Conservation (phyloP, 2,888 invertebrate genomes). For the Chouioia cunea region DNA sequence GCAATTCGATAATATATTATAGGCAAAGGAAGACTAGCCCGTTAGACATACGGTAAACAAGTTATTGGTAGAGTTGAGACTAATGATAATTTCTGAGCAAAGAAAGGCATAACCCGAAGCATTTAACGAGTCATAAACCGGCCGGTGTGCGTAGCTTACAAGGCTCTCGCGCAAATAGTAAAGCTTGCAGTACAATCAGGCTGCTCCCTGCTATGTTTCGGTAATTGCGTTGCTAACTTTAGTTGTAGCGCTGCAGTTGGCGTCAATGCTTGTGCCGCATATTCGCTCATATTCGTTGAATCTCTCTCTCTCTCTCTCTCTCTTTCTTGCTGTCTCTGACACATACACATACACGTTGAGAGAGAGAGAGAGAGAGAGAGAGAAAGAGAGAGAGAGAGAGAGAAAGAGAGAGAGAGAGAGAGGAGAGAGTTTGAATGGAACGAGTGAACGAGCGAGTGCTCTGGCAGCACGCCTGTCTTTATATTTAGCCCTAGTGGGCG, state of each 20-base stretch:
- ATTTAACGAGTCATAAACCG: too few species aligned
- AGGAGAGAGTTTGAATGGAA: constrained; percentile 64
- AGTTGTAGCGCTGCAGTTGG: constrained; percentile 63
- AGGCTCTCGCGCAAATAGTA: too few species aligned
- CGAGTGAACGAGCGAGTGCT: constrained; percentile 42
- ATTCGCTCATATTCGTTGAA: constrained; percentile 59
- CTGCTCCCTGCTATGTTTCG: constrained; percentile 63
- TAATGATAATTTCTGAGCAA: constrained; percentile 10
- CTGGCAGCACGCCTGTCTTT: constrained; percentile 68
- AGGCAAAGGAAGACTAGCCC: too few species aligned
- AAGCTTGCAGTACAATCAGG: constrained; percentile 13
- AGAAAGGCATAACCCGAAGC: neutral
- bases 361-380: constrained; percentile 28
- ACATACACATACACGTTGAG: constrained; percentile 44
- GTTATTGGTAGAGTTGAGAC: neutral
- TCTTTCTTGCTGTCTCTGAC: constrained; percentile 27
- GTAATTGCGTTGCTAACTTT: constrained; percentile 68
- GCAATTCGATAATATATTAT: neutral
- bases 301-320: constrained; percentile 55
- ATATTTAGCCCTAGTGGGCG: constrained; percentile 69
- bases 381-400: constrained; percentile 45
- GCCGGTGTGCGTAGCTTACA: too few species aligned
- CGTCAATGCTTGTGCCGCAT: constrained; percentile 68
- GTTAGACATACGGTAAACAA: constrained; percentile 13
- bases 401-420: neutral